phyloP scores from a whole-genome alignment of 2,113 vertebrate species.

The Cololabis saira region DNA sequence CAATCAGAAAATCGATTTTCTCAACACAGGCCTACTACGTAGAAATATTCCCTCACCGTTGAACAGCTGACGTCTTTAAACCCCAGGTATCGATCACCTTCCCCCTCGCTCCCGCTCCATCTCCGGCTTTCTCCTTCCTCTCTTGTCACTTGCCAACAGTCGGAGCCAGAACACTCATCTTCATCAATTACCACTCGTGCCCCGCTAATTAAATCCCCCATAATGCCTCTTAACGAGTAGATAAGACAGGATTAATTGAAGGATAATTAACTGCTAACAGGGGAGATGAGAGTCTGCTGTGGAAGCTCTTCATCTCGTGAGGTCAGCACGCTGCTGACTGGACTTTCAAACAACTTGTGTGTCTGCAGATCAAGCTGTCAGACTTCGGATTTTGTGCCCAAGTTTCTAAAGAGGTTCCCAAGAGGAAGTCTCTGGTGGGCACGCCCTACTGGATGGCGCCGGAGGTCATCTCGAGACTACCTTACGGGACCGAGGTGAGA shows the following conservation, averaged over 20 bases:
- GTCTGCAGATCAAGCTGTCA: conserved; percentile 92
- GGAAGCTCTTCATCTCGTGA: conserved; percentile 45
- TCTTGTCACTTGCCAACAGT: conserved; percentile 53
- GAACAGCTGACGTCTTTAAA: neutral
- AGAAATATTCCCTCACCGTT: too few relatives aligned
- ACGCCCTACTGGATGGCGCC: conserved; percentile 99
- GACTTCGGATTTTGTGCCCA: conserved; percentile 99
- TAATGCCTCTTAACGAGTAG: conserved; percentile 70
- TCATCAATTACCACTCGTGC: conserved; percentile 64
- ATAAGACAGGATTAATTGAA: conserved; percentile 72
- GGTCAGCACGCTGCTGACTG: conserved; percentile 55
- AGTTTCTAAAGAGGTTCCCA: conserved; percentile 98
- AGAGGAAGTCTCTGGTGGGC: conserved; percentile 96
- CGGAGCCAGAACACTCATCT: conserved; percentile 67
- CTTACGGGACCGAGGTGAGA: conserved; percentile 94
- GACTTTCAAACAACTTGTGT: conserved; percentile 5
- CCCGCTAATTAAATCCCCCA: conserved; percentile 75
- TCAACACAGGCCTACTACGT: too few relatives aligned
- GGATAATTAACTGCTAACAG: conserved; percentile 67
- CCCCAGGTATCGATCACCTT: neutral
- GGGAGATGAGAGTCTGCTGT: conserved; percentile 56
- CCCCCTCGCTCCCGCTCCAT: neutral
- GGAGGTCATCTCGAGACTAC: conserved; percentile 96
- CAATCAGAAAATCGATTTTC: too few relatives aligned
- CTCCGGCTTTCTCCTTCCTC: conserved; percentile 40